These are phyloP conservation scores for Drosophila borborema DNA, from an alignment of 2,888 invertebrate species.

Conservation along the genomic window DNA sequence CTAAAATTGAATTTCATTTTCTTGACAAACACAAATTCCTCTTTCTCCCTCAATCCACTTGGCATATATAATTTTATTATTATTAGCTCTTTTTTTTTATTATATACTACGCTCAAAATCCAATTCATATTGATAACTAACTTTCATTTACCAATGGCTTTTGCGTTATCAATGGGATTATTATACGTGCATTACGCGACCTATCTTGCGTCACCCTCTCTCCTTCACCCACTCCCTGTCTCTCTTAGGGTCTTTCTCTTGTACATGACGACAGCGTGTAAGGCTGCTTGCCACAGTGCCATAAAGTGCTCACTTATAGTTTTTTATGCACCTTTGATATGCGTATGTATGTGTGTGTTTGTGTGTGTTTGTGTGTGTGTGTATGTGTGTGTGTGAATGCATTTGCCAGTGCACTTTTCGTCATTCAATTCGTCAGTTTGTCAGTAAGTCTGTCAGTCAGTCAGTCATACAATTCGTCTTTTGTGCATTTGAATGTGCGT, in stretches of 20 bases:
- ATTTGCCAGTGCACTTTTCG: constrained; percentile 72
- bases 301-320: constrained; percentile 74
- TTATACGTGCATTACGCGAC: constrained; percentile 34
- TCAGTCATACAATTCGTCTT: constrained; percentile 48
- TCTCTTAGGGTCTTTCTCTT: background rate
- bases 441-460: constrained; percentile 44
- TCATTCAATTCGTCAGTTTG: constrained; percentile 65
- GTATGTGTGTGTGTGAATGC: constrained; percentile 54
- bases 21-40: background rate
- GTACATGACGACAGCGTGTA: constrained; percentile 57
- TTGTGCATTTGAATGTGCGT: constrained; percentile 41
- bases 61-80: constrained; percentile 7
- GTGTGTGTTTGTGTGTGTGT: constrained; percentile 35
- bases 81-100: constrained; percentile 6
- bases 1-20: constrained; percentile 2
- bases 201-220: background rate
- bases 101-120: constrained; percentile 4
- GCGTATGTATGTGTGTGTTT: constrained; percentile 23
- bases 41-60: background rate
- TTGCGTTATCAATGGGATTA: constrained; percentile 61
- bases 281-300: constrained; percentile 64
- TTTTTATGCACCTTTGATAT: constrained; percentile 76
- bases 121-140: constrained; percentile 40
- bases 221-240: background rate
- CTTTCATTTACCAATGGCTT: constrained; percentile 56